Evolutionary conservation across 2,888 invertebrate species (phyloP).

Genomic region (Theretra japonica): DNA sequence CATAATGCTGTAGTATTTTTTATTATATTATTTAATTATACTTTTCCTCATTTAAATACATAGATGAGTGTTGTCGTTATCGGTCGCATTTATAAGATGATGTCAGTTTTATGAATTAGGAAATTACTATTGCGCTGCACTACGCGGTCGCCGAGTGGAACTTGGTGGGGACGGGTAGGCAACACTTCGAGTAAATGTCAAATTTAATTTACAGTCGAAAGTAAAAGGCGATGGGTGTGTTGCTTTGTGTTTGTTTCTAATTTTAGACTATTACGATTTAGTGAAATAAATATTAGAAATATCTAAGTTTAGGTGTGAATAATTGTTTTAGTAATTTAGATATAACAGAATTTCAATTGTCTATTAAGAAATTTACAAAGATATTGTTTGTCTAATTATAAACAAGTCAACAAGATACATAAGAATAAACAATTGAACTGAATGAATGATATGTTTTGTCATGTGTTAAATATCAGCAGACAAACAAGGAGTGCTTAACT

Average conservation of each 20-base stretch:
- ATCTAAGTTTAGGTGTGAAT: conserved; percentile 13
- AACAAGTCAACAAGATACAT: conserved; percentile 9
- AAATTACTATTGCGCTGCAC: too few species aligned
- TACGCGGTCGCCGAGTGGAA: background rate
- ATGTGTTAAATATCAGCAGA: conserved; percentile 32
- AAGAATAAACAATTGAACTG: conserved; percentile 14
- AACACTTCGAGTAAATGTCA: conserved; percentile 44
- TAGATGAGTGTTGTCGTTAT: too few species aligned
- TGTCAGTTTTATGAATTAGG: too few species aligned
- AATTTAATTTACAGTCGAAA: conserved; percentile 72
- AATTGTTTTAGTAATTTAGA: background rate
- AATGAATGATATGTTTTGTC: conserved; percentile 27
- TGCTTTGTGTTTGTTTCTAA: conserved; percentile 67
- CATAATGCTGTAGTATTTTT: too few species aligned
- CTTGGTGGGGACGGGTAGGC: background rate
- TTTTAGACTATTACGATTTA: conserved; percentile 42
- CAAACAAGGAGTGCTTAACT: conserved; percentile 15
- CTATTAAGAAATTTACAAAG: background rate
- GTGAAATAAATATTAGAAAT: conserved; percentile 28
- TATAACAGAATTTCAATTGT: background rate
- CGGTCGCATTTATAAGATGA: too few species aligned
- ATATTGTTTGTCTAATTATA: conserved; percentile 2
- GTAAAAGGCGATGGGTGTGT: conserved; percentile 78
- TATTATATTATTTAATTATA: too few species aligned
- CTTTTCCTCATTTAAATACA: too few species aligned